These are phyloP conservation scores for Panagrolaimus sp. DNA, from an alignment of 1,140 invertebrate species.

Conservation along the genomic window DNA sequence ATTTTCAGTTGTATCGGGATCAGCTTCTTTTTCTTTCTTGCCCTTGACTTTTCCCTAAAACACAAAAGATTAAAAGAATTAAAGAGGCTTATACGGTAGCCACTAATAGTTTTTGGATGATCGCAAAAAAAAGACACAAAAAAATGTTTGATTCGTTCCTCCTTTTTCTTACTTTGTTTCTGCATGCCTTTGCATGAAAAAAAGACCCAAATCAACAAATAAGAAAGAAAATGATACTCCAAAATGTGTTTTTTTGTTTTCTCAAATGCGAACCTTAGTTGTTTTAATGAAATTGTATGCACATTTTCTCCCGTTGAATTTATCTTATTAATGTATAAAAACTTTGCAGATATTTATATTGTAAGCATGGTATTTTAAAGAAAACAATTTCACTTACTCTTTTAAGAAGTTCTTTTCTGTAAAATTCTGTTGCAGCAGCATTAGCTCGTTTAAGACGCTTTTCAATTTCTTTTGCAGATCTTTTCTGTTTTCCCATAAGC, in stretches of 20 bases:
- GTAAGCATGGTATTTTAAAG: not conserved
- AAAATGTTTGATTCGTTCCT: too few species aligned
- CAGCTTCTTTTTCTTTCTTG: not conserved
- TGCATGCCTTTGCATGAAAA: too few species aligned
- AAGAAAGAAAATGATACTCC: too few species aligned
- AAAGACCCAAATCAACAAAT: too few species aligned
- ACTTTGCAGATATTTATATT: not conserved
- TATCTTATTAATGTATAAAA: too few species aligned
- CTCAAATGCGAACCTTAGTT: too few species aligned
- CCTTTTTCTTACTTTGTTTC: too few species aligned
- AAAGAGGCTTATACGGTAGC: too few species aligned
- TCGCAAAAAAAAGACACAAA: too few species aligned
- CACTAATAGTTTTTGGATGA: too few species aligned
- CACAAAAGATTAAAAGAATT: not conserved
- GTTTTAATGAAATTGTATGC: too few species aligned
- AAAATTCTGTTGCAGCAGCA: not conserved
- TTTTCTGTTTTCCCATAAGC: not conserved
- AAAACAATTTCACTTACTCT: not conserved
- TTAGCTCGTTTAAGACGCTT: conserved; percentile 2
- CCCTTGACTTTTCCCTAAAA: not conserved
- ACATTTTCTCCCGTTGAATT: too few species aligned
- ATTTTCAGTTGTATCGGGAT: not conserved
- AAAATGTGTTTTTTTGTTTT: conserved; percentile 7
- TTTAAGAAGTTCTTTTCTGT: not conserved
- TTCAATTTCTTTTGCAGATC: not conserved